Evolutionary conservation across 2,888 invertebrate genomes (phyloP), one percentile per base, ranked within the genome.

Genomic region (Nipponacmea schrenckii): DNA sequence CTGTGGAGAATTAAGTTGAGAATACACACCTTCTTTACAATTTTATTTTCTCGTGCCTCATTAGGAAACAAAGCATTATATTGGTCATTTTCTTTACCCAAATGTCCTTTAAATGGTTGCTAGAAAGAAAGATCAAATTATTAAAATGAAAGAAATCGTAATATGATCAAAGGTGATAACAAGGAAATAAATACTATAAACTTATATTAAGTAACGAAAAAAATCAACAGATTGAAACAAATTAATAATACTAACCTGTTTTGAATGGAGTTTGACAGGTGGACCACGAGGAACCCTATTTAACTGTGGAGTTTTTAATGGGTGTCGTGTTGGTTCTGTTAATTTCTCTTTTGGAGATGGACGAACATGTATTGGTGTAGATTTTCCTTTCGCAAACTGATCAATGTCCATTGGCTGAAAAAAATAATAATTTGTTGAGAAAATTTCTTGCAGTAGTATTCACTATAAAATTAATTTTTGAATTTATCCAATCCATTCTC

Each of bases 341-440:
- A 74, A 71, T 31, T 50, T 74, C 10, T 75, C 70, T 71, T 77
- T 79, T 45, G 82, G 81, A 46, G 82, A 82, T 62, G 79, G 80
- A 62, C 77, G 76, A 24, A 82, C 64, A 44, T 76, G 69, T 10
- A 82, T 65, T 27, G 81, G 82, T 24, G 79, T 79, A 45, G 65
- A 72, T 64, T 71, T 68, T 62, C 48, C 62, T n/a, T 67, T 71
- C 31, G 26, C 14, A 39, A 64, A 24, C n/a, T 20, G 56, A 48
- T 48, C 46, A 14, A 44, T n/a, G 31, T 69, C 64, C 8, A 64
- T 20, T 50, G 46, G 46, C 31, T 64, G n/a, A n/a, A 69, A 27
- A 27, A 20, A n/a, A 62, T 27, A 24, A 12, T 15, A 39, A 39
- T 1, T 39, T 39, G 31, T 31, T 31, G 31, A 31, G 31, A 31